These are phyloP conservation scores for Tinea semifulvella DNA, from an alignment of 2,888 invertebrate genomes.

Conservation along the genomic window DNA sequence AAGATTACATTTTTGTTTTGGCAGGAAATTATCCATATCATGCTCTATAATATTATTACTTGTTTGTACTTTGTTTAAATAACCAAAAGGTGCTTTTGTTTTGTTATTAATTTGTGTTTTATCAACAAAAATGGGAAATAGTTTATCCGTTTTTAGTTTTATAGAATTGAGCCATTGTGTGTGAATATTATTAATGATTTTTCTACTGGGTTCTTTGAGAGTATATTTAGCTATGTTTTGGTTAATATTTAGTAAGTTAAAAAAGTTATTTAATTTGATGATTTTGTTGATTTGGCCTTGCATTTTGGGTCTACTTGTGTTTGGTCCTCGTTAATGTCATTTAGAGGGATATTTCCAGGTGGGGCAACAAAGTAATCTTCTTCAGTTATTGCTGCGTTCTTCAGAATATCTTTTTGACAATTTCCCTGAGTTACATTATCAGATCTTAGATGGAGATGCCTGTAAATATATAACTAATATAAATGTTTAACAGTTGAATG, in stretches of 20 bases:
- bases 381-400: constrained; percentile 77
- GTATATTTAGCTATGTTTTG: constrained; percentile 26
- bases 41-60: constrained; percentile 26
- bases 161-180: constrained; percentile 42
- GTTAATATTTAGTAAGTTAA: constrained; percentile 28
- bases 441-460: constrained; percentile 72
- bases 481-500: too few species aligned
- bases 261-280: constrained; percentile 36
- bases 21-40: constrained; percentile 22
- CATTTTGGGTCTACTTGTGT: constrained; percentile 38
- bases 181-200: constrained; percentile 43
- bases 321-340: constrained; percentile 44
- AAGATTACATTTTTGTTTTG: constrained; percentile 29
- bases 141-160: constrained; percentile 35
- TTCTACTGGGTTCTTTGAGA: constrained; percentile 35
- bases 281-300: constrained; percentile 40
- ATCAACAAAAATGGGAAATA: constrained; percentile 36
- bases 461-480: constrained; percentile 44
- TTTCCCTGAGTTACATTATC: constrained; percentile 76
- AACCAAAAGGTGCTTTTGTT: constrained; percentile 28
- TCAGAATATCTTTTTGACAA: constrained; percentile 73
- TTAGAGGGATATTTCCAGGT: constrained; percentile 82
- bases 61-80: constrained; percentile 24
- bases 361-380: constrained; percentile 95
- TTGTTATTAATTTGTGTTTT: constrained; percentile 18